These are phyloP conservation scores for Xiphorhynchus elegans DNA, from an alignment of 2,113 vertebrate genomes.

Conservation along the genomic window DNA sequence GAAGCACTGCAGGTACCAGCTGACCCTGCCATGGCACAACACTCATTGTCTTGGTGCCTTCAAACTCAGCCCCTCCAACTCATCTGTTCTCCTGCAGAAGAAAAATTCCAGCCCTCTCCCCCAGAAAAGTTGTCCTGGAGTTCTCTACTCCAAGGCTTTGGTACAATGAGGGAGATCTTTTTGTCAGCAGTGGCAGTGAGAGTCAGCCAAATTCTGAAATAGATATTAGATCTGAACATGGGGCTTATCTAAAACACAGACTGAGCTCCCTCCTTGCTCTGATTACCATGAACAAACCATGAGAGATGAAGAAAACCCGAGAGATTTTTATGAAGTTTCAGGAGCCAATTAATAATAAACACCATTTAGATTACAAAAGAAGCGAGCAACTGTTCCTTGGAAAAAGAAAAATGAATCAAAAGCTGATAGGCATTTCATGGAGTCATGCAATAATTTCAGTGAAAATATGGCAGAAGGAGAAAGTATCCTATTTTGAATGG, in stretches of 20 bases:
- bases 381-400: background rate
- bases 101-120: background rate
- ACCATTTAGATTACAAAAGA: background rate
- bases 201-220: background rate
- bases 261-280: background rate
- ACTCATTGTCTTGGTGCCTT: background rate
- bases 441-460: background rate
- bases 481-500: background rate
- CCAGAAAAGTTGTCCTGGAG: background rate
- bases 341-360: constrained; percentile 50
- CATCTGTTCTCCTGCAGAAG: background rate
- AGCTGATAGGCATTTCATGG: background rate
- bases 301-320: background rate
- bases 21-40: background rate
- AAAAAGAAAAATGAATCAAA: background rate
- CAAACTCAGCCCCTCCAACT: background rate
- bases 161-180: background rate
- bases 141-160: background rate
- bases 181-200: background rate
- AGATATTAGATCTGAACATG: background rate
- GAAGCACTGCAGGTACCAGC: background rate
- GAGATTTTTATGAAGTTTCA: constrained; percentile 70
- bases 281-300: constrained; percentile 23
- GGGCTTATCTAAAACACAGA: background rate
- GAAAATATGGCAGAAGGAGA: background rate